These are phyloP conservation scores for Cephus cinctus DNA, from an alignment of 1,140 invertebrate species.

Conservation along the genomic window DNA sequence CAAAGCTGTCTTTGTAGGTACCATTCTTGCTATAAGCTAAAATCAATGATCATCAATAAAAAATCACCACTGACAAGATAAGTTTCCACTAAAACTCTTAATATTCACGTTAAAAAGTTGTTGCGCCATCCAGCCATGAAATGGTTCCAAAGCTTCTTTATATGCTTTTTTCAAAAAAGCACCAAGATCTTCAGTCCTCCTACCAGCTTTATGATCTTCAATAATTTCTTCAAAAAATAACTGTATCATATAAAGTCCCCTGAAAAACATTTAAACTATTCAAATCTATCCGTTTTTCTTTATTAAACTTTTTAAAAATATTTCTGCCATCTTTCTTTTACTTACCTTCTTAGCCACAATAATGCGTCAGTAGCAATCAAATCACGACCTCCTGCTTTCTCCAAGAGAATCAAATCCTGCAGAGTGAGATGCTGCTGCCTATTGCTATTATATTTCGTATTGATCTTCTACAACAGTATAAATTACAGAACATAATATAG, in stretches of 20 bases:
- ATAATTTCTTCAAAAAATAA: constrained; percentile 61
- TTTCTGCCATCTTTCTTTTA: no score
- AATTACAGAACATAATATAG: constrained; percentile 1
- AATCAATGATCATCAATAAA: not conserved
- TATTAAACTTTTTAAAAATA: constrained; percentile 12
- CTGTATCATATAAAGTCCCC: constrained; percentile 63
- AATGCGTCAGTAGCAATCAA: constrained; percentile 60
- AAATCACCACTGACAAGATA: not conserved
- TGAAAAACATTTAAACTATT: constrained; percentile 39
- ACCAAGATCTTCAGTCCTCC: constrained; percentile 57
- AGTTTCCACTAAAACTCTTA: constrained; percentile 5
- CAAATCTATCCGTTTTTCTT: no score
- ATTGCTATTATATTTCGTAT: constrained; percentile 57
- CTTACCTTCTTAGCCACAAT: constrained; percentile 69
- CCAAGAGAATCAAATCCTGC: constrained; percentile 65
- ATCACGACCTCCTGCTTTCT: constrained; percentile 53
- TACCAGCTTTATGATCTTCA: constrained; percentile 49
- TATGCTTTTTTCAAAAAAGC: constrained; percentile 62
- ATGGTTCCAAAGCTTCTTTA: constrained; percentile 62
- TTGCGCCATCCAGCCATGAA: constrained; percentile 68
- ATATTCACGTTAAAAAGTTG: constrained; percentile 64
- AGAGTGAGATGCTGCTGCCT: constrained; percentile 60
- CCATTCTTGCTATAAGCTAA: constrained; percentile 45
- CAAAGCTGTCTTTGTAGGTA: constrained; percentile 44
- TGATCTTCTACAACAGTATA: constrained; percentile 61